phyloP scores from a whole-genome alignment of 2,113 vertebrate species.

The Gymnocephalus cernua region DNA sequence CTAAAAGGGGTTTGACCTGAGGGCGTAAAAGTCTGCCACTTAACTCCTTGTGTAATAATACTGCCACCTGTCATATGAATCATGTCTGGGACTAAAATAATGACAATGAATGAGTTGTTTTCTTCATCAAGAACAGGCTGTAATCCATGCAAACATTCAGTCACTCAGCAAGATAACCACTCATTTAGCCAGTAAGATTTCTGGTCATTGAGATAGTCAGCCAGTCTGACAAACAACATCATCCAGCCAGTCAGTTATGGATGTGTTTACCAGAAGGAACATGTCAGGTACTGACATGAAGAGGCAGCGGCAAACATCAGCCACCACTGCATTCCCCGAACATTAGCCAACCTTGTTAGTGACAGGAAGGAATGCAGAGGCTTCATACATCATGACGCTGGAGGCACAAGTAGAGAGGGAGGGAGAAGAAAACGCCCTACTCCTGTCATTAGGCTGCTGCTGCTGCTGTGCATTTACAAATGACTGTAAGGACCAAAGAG shows the following conservation, averaged over 20 bases:
- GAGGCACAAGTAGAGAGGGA: slow-evolving; percentile 34
- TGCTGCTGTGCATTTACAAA: slow-evolving; percentile 1
- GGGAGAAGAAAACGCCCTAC: neutral
- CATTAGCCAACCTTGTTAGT: slow-evolving; percentile 72
- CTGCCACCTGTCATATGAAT: slow-evolving; percentile 39
- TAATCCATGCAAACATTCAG: slow-evolving; percentile 17
- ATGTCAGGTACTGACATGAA: slow-evolving; percentile 81
- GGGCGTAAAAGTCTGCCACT: slow-evolving; percentile 42
- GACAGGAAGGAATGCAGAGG: slow-evolving; percentile 75
- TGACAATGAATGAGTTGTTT: slow-evolving; percentile 9
- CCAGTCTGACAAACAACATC: slow-evolving; percentile 20
- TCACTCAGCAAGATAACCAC: slow-evolving; percentile 22
- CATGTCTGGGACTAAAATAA: slow-evolving; percentile 34
- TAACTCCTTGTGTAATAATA: slow-evolving; percentile 31
- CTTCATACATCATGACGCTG: slow-evolving; percentile 51
- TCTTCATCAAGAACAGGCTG: slow-evolving; percentile 27
- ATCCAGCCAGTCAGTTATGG: slow-evolving; percentile 52
- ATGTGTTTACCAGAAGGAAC: slow-evolving; percentile 64
- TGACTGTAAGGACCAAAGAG: slow-evolving; percentile 2
- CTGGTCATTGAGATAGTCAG: slow-evolving; percentile 1
- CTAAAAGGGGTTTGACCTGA: slow-evolving; percentile 27
- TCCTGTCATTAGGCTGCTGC: slow-evolving; percentile 1
- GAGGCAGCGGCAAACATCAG: slow-evolving; percentile 65
- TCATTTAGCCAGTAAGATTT: slow-evolving; percentile 3
- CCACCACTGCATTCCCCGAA: slow-evolving; percentile 77